Evolutionary conservation across 2,113 vertebrate species (phyloP), one percentile per base, ranked within the genome.

Genomic region (Malurus melanocephalus): DNA sequence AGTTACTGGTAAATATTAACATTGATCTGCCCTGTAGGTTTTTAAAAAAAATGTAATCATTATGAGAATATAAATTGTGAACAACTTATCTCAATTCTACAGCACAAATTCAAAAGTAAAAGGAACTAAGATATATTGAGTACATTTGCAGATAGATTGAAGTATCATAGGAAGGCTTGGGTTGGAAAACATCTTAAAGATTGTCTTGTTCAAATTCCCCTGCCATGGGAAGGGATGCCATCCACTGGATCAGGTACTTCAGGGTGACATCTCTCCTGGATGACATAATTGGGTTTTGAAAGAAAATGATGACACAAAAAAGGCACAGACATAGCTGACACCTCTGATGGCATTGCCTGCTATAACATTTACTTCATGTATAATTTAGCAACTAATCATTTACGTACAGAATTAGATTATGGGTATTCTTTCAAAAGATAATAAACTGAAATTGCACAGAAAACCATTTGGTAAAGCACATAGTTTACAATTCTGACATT

Each of bases 341-440:
- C 19, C 6, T 74, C 61, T 69, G 21, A 80, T 20, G 15, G 8
- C 0, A 0, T 2, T 68, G 32, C 33, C 35, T 35, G 4, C 13
- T 80, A 5, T 38, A 38, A 16, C 16, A 27, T 65, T 48, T 68
- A 59, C 15, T 43, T 20, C 16, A 12, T 53, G 11, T n/a, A 28
- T 49, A 6, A 66, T 74, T 57, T 62, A 67, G 5, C 15, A 57
- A 21, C 13, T 66, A 38, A 56, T 35, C 1, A 24, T 57, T 65
- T 82, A 16, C 3, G 26, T 35, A 53, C 1, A 46, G 30, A 69
- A 56, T n/a, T 65, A 45, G 11, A 59, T 9, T 30, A 7, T 56
- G 5, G 5, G 9, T 62, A 9, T 27, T 82, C 24, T 22, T 33
- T 35, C 20, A 43, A 51, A 53, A 71, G 32, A 46, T 32, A 9